These are phyloP conservation scores for Leptodactylus fuscus DNA, from an alignment of 2,113 vertebrate species.

Conservation along the genomic window DNA sequence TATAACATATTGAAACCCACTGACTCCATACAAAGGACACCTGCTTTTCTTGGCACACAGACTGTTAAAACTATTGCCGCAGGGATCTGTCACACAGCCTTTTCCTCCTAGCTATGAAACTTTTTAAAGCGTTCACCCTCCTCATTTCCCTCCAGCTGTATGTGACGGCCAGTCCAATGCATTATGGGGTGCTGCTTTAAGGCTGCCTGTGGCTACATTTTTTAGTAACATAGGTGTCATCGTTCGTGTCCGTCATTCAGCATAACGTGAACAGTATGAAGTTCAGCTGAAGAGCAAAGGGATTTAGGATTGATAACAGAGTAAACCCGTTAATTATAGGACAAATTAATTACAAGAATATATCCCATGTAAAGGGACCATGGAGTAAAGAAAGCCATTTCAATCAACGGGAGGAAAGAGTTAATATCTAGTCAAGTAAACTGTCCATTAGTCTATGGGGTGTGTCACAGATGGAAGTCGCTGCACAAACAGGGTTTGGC, in stretches of 20 bases:
- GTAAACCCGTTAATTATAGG: background rate
- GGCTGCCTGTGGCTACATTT: conserved; percentile 53
- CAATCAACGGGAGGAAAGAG: background rate
- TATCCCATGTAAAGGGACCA: background rate
- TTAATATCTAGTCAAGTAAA: background rate
- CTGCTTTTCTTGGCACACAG: background rate
- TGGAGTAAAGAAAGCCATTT: background rate
- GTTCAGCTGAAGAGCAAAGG: conserved; percentile 19
- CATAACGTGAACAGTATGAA: conserved; percentile 7
- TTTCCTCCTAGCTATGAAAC: conserved; percentile 41
- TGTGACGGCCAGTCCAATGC: conserved; percentile 44
- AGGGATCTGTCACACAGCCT: conserved; percentile 44
- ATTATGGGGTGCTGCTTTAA: conserved; percentile 51
- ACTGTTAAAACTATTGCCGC: conserved; percentile 24
- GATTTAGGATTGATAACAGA: background rate
- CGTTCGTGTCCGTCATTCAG: conserved; percentile 46
- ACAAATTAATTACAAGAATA: background rate
- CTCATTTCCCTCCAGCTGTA: conserved; percentile 31
- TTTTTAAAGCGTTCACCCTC: conserved; percentile 40
- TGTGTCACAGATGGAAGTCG: no score
- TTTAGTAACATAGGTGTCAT: conserved; percentile 44
- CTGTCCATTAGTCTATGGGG: no score
- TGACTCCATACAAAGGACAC: background rate
- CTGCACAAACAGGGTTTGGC: no score
- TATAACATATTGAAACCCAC: no score